phyloP scores from a whole-genome alignment of 2,888 invertebrate species.

The Dolichomitus sp. region DNA sequence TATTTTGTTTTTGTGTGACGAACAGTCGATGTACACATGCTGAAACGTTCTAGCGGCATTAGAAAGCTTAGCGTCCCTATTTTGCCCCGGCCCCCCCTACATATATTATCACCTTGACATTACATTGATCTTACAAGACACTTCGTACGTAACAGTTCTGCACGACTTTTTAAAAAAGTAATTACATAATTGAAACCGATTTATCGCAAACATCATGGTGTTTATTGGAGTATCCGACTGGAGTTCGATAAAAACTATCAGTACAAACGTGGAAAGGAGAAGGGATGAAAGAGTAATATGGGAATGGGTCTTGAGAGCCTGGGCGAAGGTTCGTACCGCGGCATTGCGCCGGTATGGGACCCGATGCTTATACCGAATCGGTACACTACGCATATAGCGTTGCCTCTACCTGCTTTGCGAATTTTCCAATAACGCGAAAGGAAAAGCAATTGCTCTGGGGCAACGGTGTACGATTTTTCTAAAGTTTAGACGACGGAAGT shows the following conservation, averaged over 20 bases:
- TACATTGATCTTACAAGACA: not conserved
- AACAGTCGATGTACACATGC: no score
- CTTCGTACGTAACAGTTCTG: not conserved
- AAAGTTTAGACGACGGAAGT: conserved; percentile 59
- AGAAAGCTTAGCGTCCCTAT: no score
- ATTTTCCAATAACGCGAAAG: conserved; percentile 68
- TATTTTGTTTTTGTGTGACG: no score
- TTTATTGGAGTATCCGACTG: not conserved
- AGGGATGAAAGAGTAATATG: conserved; percentile 15
- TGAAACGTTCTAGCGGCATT: no score
- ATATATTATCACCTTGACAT: no score
- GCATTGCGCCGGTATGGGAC: conserved; percentile 20
- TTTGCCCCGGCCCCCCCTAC: no score
- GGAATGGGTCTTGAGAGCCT: conserved; percentile 22
- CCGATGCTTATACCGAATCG: conserved; percentile 26
- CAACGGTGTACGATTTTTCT: conserved; percentile 53
- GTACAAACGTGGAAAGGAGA: not conserved
- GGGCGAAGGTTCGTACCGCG: not conserved
- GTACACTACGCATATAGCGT: conserved; percentile 22
- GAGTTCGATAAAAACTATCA: not conserved
- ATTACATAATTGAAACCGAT: not conserved
- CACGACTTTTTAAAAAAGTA: not conserved
- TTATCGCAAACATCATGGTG: not conserved
- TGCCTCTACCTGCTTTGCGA: conserved; percentile 45
- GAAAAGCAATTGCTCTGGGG: conserved; percentile 65